Conservation (phyloP, 2,113 vertebrate genomes). For the Malurus melanocephalus region DNA sequence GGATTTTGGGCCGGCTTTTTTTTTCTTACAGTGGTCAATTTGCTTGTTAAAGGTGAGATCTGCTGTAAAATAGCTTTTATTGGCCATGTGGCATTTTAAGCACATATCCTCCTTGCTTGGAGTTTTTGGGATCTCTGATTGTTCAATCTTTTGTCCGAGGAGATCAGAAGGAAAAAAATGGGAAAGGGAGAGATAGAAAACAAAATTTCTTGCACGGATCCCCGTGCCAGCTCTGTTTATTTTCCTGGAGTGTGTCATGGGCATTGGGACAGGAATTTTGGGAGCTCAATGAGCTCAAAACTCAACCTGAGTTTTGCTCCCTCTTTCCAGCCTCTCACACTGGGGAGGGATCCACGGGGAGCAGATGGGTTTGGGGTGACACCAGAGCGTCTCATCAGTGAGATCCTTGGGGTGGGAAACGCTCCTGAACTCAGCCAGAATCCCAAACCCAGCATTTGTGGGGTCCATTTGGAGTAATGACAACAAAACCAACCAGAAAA, state of each 20-base stretch:
- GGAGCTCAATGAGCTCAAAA: not conserved
- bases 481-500: not conserved
- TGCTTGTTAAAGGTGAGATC: constrained; percentile 57
- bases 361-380: not conserved
- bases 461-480: not conserved
- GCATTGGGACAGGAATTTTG: not conserved
- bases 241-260: not conserved
- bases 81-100: constrained; percentile 59
- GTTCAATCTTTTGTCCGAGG: constrained; percentile 52
- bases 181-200: not conserved
- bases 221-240: constrained; percentile 33
- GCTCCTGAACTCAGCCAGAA: no score
- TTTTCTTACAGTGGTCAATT: constrained; percentile 21
- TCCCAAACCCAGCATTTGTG: fast-evolving
- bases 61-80: constrained; percentile 57
- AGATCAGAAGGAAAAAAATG: not conserved
- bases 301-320: fast-evolving
- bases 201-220: not conserved
- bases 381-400: not conserved
- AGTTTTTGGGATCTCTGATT: constrained; percentile 17
- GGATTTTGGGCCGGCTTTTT: not conserved
- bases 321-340: not conserved
- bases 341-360: not conserved
- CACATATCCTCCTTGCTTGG: constrained; percentile 19
- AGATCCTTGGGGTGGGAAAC: no score